Evolutionary conservation across 2,113 vertebrate species (phyloP).

Genomic region (Lepidothrix coronata): DNA sequence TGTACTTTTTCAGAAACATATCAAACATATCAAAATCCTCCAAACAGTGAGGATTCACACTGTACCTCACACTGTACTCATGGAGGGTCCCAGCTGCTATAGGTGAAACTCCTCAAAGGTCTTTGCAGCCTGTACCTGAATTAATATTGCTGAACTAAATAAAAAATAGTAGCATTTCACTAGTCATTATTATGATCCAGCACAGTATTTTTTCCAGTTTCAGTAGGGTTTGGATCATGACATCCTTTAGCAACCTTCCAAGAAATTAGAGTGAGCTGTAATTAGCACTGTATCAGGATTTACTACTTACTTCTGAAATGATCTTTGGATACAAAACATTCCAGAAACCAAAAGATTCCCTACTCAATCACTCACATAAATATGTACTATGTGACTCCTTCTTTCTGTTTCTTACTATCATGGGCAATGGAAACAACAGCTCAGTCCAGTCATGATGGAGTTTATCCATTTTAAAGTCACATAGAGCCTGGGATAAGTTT

Average conservation of each 20-base stretch:
- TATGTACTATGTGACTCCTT: background rate
- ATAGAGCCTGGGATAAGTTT: background rate
- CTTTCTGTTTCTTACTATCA: background rate
- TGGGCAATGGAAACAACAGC: background rate
- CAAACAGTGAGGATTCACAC: background rate
- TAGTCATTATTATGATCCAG: background rate
- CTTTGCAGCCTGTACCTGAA: background rate
- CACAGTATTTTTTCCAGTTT: background rate
- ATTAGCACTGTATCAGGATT: background rate
- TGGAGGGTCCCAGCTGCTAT: background rate
- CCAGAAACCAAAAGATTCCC: background rate
- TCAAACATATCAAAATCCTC: background rate
- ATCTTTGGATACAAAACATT: background rate
- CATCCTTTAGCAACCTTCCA: background rate
- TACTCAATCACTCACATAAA: background rate
- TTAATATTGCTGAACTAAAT: background rate
- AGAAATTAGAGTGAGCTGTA: background rate
- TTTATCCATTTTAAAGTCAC: background rate
- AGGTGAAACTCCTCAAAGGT: background rate
- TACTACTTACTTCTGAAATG: background rate
- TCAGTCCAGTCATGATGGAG: background rate
- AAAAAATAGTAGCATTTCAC: background rate
- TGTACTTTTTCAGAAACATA: background rate
- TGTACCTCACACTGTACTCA: background rate
- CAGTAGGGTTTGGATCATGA: background rate